These are phyloP conservation scores for Poliocrania exsul DNA, from an alignment of 2,797 vertebrate species.

Conservation along the genomic window DNA sequence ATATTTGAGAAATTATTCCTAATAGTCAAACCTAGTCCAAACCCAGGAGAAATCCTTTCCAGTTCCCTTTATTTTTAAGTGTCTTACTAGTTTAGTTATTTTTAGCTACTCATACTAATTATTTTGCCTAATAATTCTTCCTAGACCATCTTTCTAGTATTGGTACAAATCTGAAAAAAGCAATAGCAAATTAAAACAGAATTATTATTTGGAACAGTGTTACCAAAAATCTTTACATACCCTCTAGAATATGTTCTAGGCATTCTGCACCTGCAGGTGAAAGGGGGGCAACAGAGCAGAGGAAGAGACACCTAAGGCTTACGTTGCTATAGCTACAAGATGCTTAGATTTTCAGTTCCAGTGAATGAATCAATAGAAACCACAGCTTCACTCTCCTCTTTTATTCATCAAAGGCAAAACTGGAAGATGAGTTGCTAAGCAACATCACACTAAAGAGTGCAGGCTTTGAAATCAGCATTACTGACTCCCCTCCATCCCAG, in stretches of 20 bases:
- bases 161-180: not conserved
- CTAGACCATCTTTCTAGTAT: not conserved
- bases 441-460: slow-evolving; percentile 73
- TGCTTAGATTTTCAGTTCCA: slow-evolving; percentile 68
- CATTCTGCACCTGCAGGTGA: slow-evolving; percentile 42
- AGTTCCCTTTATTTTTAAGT: not conserved
- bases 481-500: slow-evolving; percentile 66
- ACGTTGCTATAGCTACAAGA: slow-evolving; percentile 66
- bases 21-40: not conserved
- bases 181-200: not conserved
- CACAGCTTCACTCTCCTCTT: slow-evolving; percentile 65
- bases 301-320: slow-evolving; percentile 40
- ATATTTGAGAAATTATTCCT: not conserved
- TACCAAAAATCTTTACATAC: not conserved
- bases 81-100: not conserved
- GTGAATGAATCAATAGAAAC: slow-evolving; percentile 72
- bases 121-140: not conserved
- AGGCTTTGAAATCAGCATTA: slow-evolving; percentile 77
- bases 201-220: not conserved
- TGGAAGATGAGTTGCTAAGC: slow-evolving; percentile 80
- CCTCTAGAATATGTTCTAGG: slow-evolving; percentile 34
- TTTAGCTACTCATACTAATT: not conserved
- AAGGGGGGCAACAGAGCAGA: not conserved
- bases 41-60: fast-evolving
- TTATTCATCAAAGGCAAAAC: slow-evolving; percentile 70